Percentiles rank a stretch among this genome's conserved stretches.
These are phyloP conservation scores for Drosophila picticornis DNA, from an alignment of 2,888 invertebrate genomes.

Conservation along the genomic window DNA sequence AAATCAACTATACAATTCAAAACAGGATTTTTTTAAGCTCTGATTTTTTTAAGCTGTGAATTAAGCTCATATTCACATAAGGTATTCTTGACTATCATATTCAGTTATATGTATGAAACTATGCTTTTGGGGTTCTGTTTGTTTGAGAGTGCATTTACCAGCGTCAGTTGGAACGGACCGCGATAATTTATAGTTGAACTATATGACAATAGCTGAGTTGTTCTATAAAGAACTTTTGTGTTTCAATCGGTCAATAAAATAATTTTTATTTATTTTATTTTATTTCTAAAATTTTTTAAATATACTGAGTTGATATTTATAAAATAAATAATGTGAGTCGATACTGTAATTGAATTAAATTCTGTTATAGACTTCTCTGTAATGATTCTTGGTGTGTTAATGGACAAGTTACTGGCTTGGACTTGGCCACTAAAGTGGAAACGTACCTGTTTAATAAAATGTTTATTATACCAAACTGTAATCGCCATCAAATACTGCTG, in stretches of 20 bases:
- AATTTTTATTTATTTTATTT: too few species aligned
- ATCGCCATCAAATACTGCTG: conserved; percentile 42
- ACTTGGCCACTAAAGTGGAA: conserved; percentile 2
- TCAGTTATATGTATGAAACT: neutral
- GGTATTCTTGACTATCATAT: neutral
- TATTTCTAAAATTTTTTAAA: too few species aligned
- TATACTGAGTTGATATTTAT: neutral
- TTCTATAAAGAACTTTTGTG: neutral
- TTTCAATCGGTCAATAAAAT: neutral
- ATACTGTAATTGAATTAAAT: neutral
- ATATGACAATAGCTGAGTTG: neutral
- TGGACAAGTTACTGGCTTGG: neutral
- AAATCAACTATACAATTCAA: neutral
- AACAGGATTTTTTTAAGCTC: neutral
- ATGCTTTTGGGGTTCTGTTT: neutral
- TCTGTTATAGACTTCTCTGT: neutral
- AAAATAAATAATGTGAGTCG: neutral
- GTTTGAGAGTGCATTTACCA: neutral
- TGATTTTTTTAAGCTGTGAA: neutral
- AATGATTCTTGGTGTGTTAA: neutral
- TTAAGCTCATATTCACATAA: neutral
- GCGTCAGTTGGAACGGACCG: neutral
- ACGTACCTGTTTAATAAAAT: conserved; percentile 33
- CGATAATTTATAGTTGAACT: neutral
- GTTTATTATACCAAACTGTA: conserved; percentile 42